Percentiles rank a stretch among this genome's conserved stretches.
Evolutionary conservation across 2,888 invertebrate genomes (phyloP).

Genomic region (Linyphia triangularis): DNA sequence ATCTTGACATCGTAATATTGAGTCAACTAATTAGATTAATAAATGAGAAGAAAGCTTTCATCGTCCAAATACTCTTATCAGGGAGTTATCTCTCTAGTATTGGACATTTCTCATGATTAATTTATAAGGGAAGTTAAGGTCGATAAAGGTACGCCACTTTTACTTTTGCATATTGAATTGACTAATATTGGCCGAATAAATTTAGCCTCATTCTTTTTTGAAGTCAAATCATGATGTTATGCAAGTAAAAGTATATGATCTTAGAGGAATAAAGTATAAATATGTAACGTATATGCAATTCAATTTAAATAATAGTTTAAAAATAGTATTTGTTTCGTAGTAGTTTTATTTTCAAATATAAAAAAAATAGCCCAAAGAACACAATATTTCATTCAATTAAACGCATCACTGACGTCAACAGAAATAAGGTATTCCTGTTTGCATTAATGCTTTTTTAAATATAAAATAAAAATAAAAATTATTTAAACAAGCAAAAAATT

Average conservation of each 20-base stretch:
- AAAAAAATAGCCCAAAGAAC: too few species aligned
- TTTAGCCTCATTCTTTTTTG: neutral
- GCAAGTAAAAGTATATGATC: too few species aligned
- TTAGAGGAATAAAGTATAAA: too few species aligned
- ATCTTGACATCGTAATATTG: neutral
- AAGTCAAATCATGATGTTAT: neutral
- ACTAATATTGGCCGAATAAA: slow-evolving; percentile 5
- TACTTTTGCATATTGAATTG: slow-evolving; percentile 2
- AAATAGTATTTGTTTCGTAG: too few species aligned
- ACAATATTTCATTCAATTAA: too few species aligned
- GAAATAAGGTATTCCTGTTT: too few species aligned
- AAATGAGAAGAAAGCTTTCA: neutral
- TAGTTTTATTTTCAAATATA: neutral
- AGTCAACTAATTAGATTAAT: slow-evolving; percentile 38
- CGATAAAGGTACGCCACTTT: slow-evolving; percentile 7
- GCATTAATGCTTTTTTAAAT: too few species aligned
- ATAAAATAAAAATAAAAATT: too few species aligned
- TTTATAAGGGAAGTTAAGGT: slow-evolving; percentile 16
- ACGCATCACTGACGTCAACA: too few species aligned
- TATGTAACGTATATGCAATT: too few species aligned
- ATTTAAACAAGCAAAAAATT: too few species aligned
- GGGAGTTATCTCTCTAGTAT: slow-evolving; percentile 22
- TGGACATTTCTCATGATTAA: slow-evolving; percentile 40
- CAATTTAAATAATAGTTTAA: too few species aligned
- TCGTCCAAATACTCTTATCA: neutral